Conservation (phyloP, 2,888 invertebrate genomes). For the Eilema sororculum region DNA sequence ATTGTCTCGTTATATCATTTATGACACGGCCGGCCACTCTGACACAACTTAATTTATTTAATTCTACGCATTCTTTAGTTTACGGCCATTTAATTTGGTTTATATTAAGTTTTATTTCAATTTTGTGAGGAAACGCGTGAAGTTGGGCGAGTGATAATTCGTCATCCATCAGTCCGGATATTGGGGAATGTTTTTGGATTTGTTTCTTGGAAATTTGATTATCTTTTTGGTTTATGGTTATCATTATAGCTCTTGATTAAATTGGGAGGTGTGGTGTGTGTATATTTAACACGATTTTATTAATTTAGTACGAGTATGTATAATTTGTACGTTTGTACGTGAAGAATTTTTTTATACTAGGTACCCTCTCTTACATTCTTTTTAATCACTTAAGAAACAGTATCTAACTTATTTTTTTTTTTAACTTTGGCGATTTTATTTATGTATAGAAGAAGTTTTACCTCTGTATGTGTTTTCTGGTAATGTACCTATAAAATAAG, state of each 20-base stretch:
- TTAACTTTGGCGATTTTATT: too few relatives aligned
- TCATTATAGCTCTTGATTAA: not conserved
- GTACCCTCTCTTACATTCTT: too few relatives aligned
- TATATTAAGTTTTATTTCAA: constrained; percentile 38
- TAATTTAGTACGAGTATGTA: too few relatives aligned
- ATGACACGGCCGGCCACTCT: constrained; percentile 37
- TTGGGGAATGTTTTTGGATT: constrained; percentile 8
- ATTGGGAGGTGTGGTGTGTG: not conserved
- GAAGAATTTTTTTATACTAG: too few relatives aligned
- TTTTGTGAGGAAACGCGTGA: constrained; percentile 16
- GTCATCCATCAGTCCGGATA: constrained; percentile 24
- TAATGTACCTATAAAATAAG: too few relatives aligned
- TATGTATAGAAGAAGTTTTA: too few relatives aligned
- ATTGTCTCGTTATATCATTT: constrained; percentile 53
- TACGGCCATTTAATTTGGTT: constrained; percentile 47
- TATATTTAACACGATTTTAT: not conserved
- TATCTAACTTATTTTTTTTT: too few relatives aligned
- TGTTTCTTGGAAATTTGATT: constrained; percentile 4
- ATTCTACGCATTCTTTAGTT: constrained; percentile 54
- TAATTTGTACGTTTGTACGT: too few relatives aligned
- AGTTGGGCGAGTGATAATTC: constrained; percentile 14
- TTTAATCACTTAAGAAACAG: too few relatives aligned
- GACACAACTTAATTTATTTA: constrained; percentile 55
- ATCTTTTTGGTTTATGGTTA: not conserved
- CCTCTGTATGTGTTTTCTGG: too few relatives aligned